Conservation (phyloP, 2,113 vertebrate genomes). For the Cynopterus brachyotis region DNA sequence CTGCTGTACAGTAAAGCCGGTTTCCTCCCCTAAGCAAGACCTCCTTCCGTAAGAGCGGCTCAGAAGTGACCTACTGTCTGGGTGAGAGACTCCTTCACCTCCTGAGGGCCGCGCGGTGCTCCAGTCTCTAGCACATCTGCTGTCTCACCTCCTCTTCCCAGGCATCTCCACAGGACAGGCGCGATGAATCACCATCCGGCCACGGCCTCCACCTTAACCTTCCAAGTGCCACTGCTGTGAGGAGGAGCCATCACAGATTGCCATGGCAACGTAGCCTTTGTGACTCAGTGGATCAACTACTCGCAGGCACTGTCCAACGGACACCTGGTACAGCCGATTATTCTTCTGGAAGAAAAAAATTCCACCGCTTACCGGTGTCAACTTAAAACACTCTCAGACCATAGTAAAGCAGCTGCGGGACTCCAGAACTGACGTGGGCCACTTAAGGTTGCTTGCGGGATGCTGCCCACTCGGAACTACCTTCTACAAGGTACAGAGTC, state of each 20-base stretch:
- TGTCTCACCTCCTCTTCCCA: neutral
- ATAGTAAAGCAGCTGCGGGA: neutral
- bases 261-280: conserved; percentile 92
- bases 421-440: rapidly evolving
- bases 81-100: neutral
- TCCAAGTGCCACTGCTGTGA: conserved; percentile 94
- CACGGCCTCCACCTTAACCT: neutral
- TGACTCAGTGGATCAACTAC: conserved; percentile 83
- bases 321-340: conserved; percentile 95
- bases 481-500: too few relatives aligned
- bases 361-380: neutral
- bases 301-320: conserved; percentile 94
- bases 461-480: neutral
- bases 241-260: conserved; percentile 92
- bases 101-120: neutral
- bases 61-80: neutral
- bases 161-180: rapidly evolving
- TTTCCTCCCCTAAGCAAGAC: conserved; percentile 11
- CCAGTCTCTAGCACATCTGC: neutral
- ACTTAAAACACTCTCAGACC: neutral
- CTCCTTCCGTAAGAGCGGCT: conserved; percentile 64
- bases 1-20: conserved; percentile 30
- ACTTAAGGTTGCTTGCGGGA: too few relatives aligned
- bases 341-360: conserved; percentile 85
- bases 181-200: neutral